Evolutionary conservation across 2,888 invertebrate genomes (phyloP), one percentile per base, ranked within the genome.

Genomic region (Amphipyra berbera): DNA sequence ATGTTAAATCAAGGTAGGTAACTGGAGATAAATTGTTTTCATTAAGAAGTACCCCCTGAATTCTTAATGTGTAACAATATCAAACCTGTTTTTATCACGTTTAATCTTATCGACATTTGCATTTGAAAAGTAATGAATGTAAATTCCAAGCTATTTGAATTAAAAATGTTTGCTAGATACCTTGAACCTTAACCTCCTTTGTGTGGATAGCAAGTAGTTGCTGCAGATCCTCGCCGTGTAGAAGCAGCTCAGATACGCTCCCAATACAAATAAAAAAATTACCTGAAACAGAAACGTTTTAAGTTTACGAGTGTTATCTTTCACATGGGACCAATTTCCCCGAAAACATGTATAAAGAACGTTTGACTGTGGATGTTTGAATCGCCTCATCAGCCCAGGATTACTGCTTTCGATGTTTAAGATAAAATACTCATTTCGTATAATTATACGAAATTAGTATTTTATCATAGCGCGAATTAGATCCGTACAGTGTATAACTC

Each of bases 151-250:
- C 30, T 45, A 21, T 47, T 54, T 15, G 8, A 48, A 52, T 65
- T 64, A 38, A 60, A 70, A 47, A 50, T 57, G 49, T 59, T 63
- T 61, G 65, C 68, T 37, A 12, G 2, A 65, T 82, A 92, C 94
- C 90, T 90, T 94, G 73, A 94, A 95, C 78, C 88, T 89, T 55
- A 88, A 79, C 73, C 84, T 91, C 67, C 94, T 86, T 69, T 89
- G 86, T 12, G 90, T 88, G 0, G 85, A 85, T 15, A 94, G 84
- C 61, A 92, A 80, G 68, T 89, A 94, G 33, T 90, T 70, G 58
- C 91, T 89, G 76, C 93, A 90, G 55, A 95, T 85, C 75, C 84
- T 90, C 2, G 93, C 90, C 3, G 86, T 86, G 68, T 93, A 94
- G 66, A 89, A 88, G 62, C 85, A 89, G 40, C 79, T 78, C n/a